Evolutionary conservation across 2,113 vertebrate genomes (phyloP).

Genomic region (Atherinomorus stipes): DNA sequence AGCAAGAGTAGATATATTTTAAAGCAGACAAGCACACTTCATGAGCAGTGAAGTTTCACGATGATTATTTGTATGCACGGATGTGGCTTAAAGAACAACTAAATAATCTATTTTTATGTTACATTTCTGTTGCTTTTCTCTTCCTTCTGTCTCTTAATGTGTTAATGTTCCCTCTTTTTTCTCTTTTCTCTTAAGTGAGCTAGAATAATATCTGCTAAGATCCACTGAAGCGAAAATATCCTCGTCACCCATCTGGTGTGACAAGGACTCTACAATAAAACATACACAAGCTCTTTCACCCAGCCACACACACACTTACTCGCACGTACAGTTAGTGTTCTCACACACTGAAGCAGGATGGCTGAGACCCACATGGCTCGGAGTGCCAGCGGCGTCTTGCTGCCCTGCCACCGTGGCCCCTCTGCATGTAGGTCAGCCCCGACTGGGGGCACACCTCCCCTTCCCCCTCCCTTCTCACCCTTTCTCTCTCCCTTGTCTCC

Average conservation of each 20-base stretch:
- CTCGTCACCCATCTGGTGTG: conserved; percentile 55
- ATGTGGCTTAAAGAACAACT: background rate
- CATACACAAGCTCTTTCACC: conserved; percentile 21
- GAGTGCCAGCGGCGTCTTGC: conserved; percentile 57
- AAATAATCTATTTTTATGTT: background rate
- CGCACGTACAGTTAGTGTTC: conserved; percentile 19
- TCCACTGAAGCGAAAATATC: conserved; percentile 60
- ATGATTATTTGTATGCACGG: conserved; percentile 21
- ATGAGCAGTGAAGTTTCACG: conserved; percentile 42
- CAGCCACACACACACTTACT: conserved; percentile 19
- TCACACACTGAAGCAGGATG: conserved; percentile 44
- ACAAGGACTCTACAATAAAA: conserved; percentile 39
- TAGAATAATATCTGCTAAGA: conserved; percentile 57
- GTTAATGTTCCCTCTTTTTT: background rate
- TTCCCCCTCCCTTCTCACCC: background rate
- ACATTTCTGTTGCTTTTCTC: background rate
- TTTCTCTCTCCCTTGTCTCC: background rate
- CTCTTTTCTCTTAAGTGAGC: conserved; percentile 37
- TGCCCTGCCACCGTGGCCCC: conserved; percentile 64
- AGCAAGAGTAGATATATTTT: conserved; percentile 53
- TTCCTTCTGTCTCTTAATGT: background rate
- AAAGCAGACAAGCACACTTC: conserved; percentile 47
- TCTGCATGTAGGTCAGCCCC: conserved; percentile 74
- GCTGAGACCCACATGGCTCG: conserved; percentile 55
- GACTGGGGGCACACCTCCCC: conserved; percentile 37